Base-by-base conservation (phyloP, 2,113 vertebrate genomes). In the Platysternon megacephalum region DNA sequence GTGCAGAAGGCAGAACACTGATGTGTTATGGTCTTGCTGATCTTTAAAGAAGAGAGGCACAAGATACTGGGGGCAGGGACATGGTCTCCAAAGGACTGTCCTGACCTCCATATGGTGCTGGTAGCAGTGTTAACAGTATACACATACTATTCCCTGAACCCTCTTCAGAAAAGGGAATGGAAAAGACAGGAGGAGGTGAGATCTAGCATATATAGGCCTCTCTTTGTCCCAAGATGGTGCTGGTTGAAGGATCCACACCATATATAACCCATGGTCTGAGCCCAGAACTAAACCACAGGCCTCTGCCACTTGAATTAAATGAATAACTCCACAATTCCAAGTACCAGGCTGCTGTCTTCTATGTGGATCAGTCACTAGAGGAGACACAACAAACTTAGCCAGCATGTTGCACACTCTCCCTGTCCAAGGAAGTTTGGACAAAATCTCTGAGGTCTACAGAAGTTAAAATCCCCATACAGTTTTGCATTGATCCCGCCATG, bases 81-180 rank as follows among this genome's bases (percentile, higher is more conserved):
- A 0, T 44, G 22, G 24, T 4, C 14, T 53, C 84, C 3, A 0
- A 52, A 16, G 84, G 55, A 22, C 32, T 91, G n/a, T 10, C 48
- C 28, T 46, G 39, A 56, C 53, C 32, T 48, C 19, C 32, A 93
- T 48, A 4, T 76, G 19, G 21, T 74, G n/a, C 0, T 0, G 5
- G 16, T 46, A 84, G 49, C 42, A 49, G 68, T 56, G 49, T 24
- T 87, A 3, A 14, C 29, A 2, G 78, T 55, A 44, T 46, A 22
- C 12, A 11, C 5, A 42, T 80, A 76, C 87, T 88, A 84, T 79
- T 76, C 80, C 29, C 46, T 24, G 87, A 87, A 95, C 82, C 88
- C 93, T 94, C 90, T 95, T 55, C 84, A 94, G 88, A 85, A 90
- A 89, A 26, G 7, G 19, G 29, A 29, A 29, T 51, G 51, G 48